These are phyloP conservation scores for Cremastinae sp. DNA, from an alignment of 2,888 invertebrate species.

Conservation along the genomic window DNA sequence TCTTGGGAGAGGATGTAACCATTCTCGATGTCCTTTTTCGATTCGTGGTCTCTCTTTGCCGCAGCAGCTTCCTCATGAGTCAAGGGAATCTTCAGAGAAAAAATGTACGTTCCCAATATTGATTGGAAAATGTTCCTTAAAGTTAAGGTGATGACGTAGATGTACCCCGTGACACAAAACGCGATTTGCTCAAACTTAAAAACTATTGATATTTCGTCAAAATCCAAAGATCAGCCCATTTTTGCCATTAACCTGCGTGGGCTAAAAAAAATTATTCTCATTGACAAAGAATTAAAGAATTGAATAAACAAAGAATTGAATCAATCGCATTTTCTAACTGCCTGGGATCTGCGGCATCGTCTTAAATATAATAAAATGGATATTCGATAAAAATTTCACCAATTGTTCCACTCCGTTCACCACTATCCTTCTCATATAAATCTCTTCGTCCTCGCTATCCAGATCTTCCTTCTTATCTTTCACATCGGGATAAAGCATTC, in stretches of 20 bases:
- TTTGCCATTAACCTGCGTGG: too few species aligned
- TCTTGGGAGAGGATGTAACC: constrained; percentile 84
- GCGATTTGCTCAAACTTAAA: too few species aligned
- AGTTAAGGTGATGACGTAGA: not conserved
- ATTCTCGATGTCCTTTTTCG: constrained; percentile 80
- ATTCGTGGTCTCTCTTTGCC: constrained; percentile 77
- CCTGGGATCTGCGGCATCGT: not conserved
- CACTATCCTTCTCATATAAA: constrained; percentile 66
- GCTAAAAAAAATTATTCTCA: not conserved
- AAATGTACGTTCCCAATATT: too few species aligned
- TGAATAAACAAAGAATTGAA: not conserved
- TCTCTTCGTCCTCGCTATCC: constrained; percentile 67
- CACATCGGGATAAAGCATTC: constrained; percentile 68
- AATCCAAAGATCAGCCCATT: too few species aligned
- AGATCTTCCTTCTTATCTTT: constrained; percentile 52
- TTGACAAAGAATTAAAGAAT: not conserved
- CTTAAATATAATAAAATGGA: not conserved
- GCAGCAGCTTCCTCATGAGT: constrained; percentile 64
- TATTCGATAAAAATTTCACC: constrained; percentile 55
- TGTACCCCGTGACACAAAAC: too few species aligned
- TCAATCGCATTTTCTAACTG: not conserved
- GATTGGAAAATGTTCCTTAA: too few species aligned
- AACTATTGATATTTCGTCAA: too few species aligned
- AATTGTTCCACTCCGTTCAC: constrained; percentile 64
- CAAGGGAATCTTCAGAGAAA: constrained; percentile 63